Evolutionary conservation across 2,113 vertebrate genomes (phyloP), one percentile per base, ranked within the genome.

Genomic region (Orthonyx spaldingii): DNA sequence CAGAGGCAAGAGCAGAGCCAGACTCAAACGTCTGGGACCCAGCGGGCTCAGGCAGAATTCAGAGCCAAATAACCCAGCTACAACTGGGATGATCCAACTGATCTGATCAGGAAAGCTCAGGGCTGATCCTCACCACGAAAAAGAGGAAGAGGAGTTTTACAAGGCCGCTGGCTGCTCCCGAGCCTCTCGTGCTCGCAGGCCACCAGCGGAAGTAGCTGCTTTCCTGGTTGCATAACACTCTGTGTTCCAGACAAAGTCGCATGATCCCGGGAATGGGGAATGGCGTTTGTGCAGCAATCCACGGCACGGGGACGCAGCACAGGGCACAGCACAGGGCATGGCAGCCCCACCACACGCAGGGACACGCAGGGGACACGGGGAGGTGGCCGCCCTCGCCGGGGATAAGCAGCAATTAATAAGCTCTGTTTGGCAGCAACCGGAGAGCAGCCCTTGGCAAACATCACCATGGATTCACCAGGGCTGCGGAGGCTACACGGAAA

Each of bases 391-490:
- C 24, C 11, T 61, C 63, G 7, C 70, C 4, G 2, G 46, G 57
- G 81, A 71, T 17, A 76, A 89, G 63, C 70, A 55, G 70, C 46
- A 80, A 91, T 91, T 90, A 91, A 95, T 85, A 35, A 96, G 66
- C 90, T 95, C 94, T 74, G 15, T 35, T 87, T 94, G 94, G 90
- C 94, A 97, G 85, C 84, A 22, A 35, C 53, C 30, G 4, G 77
- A 50, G 47, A 1, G 1, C 28, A 27, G 71, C 90, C 92, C 52
- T 72, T 60, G 90, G 93, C 66, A 77, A 93, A 55, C 39, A 6
- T 4, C 1, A 44, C 88, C 55, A 8, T 0, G 42, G 42, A 81
- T 74, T 74, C 76, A 10, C 56, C 69, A 4, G 49, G 47, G 85
- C 68, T 33, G 70, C 23, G 2, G 91, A 80, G 84, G 59, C 55